Base-by-base conservation (phyloP, 2,797 vertebrate genomes). In the Gephyroberyx darwinii region DNA sequence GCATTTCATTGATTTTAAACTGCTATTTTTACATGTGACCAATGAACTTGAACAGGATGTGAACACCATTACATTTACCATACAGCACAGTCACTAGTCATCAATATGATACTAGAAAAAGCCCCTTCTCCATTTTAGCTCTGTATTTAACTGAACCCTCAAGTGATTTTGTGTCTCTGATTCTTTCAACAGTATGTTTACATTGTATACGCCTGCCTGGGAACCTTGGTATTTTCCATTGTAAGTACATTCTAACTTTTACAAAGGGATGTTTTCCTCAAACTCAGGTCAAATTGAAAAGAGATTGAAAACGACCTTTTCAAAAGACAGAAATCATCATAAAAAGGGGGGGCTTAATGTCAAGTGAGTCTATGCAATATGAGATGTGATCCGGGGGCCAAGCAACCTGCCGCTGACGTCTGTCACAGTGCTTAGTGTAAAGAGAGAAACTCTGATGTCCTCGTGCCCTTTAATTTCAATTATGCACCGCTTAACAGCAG, bases 191-290 rank as follows among this genome's bases (percentile, higher is more conserved):
- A 95, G 95, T 95, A 91, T 89, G 5, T 94, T 7, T 74, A 93
- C 80, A 92, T 95, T 64, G 0, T 88, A 2, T 95, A 95, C 31
- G 92, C 94, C 52, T 92, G 85, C n/a, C 77, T 96, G 41, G 93
- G 93, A 83, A 94, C 94, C 10, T 17, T 93, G 74, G 0, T 95
- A 74, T 96, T 96, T 88, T 94, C 94, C 63, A 17, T 94, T 3
- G 94, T 95, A 88, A 94, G 95, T 94, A 81, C 47, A 61, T 37
- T n/a, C 55, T 54, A 9, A 59, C 56, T 50, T 10, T 33, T 20
- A 30, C 20, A 30, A 72, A 37, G 69, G 8, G 60, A 20, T 33
- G 57, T 0, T 51, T 69, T 63, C 69, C 30, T 22, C 22, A 37
- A 50, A n/a, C 53, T 19, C 52, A 52, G 14, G 19, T 48, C 43